Base-by-base conservation (phyloP, 2,797 vertebrate genomes). In the Toxotes lorentzi region DNA sequence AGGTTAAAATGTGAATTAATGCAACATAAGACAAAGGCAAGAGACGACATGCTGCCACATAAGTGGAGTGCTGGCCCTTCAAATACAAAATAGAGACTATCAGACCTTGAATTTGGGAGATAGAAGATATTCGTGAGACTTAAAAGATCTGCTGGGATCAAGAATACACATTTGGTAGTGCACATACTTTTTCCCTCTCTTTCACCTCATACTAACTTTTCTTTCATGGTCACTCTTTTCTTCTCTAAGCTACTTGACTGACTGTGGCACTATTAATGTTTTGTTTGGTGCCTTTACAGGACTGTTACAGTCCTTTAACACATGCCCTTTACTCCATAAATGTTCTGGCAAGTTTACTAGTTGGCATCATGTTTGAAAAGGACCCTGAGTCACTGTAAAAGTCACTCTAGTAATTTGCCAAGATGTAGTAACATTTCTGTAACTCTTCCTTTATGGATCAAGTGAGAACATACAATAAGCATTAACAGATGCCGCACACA, bases 271-370 rank as follows among this genome's bases (percentile, higher is more conserved):
- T 30, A 27, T 40, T 27, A 56, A 13, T 47, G n/a, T 45, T 43
- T 79, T 69, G 40, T 23, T 75, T 38, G 3, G 51, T 79, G 73
- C 80, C 66, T 77, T 70, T 76, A 74, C 50, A 70, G 56, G 35
- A 16, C 75, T 51, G 30, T 83, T 74, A 86, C 88, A 57, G n/a
- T 61, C 12, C 50, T 69, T 80, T 77, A 65, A 74, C 53, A 63
- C 38, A 35, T 74, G 38, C 53, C 40, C 23, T 74, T 56, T 21
- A 53, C 66, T 84, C 60, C n/a, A 40, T 74, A 80, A 84, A 83
- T 59, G 35, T 62, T 70, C 63, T 74, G 68, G 69, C 19, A 69
- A 47, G 59, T 72, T 63, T 30, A 56, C 54, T 30, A 56, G 40
- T 41, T 63, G 35, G 67, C 41, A 56, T 30, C 21, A 14, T 7